Evolutionary conservation across 2,797 vertebrate species (phyloP), one percentile per base, ranked within the genome.

Genomic region (Gymnothorax reevesii): DNA sequence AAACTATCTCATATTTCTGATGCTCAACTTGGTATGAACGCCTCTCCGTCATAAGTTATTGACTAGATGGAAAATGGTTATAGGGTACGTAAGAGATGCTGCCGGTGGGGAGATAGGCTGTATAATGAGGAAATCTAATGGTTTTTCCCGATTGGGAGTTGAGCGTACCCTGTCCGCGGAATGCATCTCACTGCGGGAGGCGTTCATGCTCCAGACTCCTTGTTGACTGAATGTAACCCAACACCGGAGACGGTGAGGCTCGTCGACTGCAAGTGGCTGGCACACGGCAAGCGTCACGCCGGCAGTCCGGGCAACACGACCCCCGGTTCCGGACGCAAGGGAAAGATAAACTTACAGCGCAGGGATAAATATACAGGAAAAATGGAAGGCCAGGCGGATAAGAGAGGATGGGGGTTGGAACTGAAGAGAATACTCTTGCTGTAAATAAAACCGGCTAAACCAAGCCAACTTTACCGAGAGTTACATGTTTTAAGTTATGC

Each of bases 211-310:
- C 87, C 82, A 88, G 91, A 91, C 91, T 91, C 90, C 86, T 89
- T 88, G 90, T 52, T 83, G 82, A 87, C 64, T 42, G 82, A 88
- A 90, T 93, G 95, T 90, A 95, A 96, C 92, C 66, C 91, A 91
- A 96, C 89, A 92, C 88, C 20, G 49, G 20, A 88, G 88, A 25
- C 82, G 87, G 91, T 92, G 92, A 91, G 91, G 89, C 90, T 87
- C 59, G 85, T 83, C 84, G 91, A 88, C 91, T 91, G 92, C 94
- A 92, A 92, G 93, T 92, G 94, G 91, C 91, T 92, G 94, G 94
- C 95, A 94, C 94, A 94, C 92, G 93, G 93, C 93, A 10, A 91
- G 91, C 93, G 87, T 89, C 90, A 92, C 86, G 93, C 93, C 89
- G 84, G 83, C 88, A 86, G 66, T 83, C 89, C 85, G 88, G 59